Percentiles rank a stretch among this genome's conserved stretches.
These are phyloP conservation scores for Chauna torquata DNA, from an alignment of 2,113 vertebrate species.

Conservation along the genomic window DNA sequence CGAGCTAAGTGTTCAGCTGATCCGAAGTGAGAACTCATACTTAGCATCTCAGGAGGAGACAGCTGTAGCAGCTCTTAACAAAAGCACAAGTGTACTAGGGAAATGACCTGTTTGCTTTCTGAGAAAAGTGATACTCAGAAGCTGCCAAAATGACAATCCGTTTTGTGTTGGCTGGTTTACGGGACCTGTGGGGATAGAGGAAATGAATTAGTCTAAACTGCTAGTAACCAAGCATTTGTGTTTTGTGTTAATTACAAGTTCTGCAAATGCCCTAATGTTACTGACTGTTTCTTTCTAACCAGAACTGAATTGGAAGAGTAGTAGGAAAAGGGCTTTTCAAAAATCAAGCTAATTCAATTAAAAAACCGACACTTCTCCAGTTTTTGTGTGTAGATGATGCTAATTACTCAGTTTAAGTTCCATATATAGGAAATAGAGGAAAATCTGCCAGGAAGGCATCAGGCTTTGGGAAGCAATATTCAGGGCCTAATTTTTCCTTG, in stretches of 20 bases:
- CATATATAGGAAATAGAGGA: not conserved
- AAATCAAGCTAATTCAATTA: not conserved
- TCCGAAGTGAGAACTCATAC: not conserved
- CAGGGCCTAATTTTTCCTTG: not conserved
- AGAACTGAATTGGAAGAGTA: not conserved
- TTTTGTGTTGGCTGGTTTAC: not conserved
- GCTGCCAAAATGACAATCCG: not conserved
- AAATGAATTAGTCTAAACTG: not conserved
- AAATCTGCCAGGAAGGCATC: not conserved
- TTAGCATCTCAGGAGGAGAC: not conserved
- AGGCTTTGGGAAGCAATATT: not conserved
- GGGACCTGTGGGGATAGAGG: not conserved
- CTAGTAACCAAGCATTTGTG: not conserved
- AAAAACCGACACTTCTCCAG: rapidly evolving
- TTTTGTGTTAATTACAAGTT: no score
- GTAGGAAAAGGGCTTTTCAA: not conserved
- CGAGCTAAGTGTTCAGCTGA: not conserved
- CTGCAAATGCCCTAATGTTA: no score
- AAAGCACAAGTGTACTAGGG: not conserved
- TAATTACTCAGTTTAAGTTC: not conserved
- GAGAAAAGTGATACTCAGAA: not conserved
- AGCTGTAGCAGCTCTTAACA: rapidly evolving
- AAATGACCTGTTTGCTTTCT: not conserved
- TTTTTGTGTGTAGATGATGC: not conserved
- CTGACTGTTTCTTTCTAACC: not conserved